Base-by-base conservation (phyloP, 2,797 vertebrate genomes). In the Hydrocynus forskahlii region DNA sequence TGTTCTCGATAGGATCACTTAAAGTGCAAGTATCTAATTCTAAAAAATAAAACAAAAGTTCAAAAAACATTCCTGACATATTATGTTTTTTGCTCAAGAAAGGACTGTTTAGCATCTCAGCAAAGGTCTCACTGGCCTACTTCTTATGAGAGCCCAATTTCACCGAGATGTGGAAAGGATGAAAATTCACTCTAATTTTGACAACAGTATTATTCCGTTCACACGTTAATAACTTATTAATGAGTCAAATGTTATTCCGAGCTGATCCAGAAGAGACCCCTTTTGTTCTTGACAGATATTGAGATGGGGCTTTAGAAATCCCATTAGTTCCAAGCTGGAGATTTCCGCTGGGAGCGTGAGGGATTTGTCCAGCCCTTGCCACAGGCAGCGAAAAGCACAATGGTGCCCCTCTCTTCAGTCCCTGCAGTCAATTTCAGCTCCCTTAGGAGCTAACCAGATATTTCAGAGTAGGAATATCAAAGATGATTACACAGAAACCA, bases 281-380 rank as follows among this genome's bases (percentile, higher is more conserved):
- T 81, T 88, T 83, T 86, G 83, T 86, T 85, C 84, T 79, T 60
- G 80, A 84, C 81, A 80, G 81, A 88, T 78, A 84, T 83, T 86
- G 75, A 88, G 82, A 87, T 76, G 68, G 72, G 80, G 83, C 55
- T 84, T 84, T 87, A 81, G 84, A 87, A 87, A 89, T 85, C 86
- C 85, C 80, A 88, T 88, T 87, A 84, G 81, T 77, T 76, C 55
- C 66, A 40, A 83, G 80, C 25, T 54, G 25, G 55, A 77, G 78
- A 82, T 84, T 82, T 81, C 81, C 59, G 45, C 57, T 74, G 82
- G 85, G 81, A 83, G 81, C 74, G 62, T 55, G 55, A 72, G 75
- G 81, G 81, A 88, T 83, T 80, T 82, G 78, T 82, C 79, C 78
- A 69, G 66, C 25, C 80, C 67, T 79, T 79, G 75, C 81, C 64